Conservation (phyloP, 2,797 vertebrate genomes). For the Spatula versicolor region DNA sequence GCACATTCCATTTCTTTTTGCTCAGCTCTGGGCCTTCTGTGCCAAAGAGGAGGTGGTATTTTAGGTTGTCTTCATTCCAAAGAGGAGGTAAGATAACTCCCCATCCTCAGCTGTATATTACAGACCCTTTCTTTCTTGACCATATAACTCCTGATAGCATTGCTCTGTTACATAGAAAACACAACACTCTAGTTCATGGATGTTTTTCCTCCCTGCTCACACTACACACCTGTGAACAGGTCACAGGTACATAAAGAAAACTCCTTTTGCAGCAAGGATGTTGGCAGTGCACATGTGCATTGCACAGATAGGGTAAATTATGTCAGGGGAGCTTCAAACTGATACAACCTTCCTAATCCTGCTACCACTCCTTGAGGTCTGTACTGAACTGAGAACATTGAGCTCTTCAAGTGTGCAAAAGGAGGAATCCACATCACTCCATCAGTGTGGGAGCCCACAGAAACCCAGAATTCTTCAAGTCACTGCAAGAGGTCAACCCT, state of each 20-base stretch:
- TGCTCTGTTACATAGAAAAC: background rate
- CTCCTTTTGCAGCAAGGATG: background rate
- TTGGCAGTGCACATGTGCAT: background rate
- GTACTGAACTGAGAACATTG: background rate
- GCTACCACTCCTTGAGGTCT: background rate
- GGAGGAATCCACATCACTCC: background rate
- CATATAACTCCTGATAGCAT: background rate
- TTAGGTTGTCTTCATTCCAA: background rate
- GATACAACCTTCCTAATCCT: background rate
- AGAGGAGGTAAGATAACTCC: background rate
- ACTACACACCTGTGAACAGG: background rate
- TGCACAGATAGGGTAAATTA: background rate
- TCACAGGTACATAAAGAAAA: background rate
- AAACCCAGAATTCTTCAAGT: background rate
- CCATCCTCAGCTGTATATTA: background rate
- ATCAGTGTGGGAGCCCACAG: background rate
- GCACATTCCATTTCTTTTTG: accelerated
- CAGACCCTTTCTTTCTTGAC: background rate
- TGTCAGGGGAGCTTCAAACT: background rate
- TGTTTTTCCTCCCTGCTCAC: background rate
- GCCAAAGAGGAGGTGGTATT: background rate
- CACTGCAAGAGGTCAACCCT: background rate
- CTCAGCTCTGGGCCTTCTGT: background rate
- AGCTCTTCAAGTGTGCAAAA: background rate
- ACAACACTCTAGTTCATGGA: background rate